Evolutionary conservation across 2,113 vertebrate species (phyloP).

Genomic region (Pollachius pollachius): DNA sequence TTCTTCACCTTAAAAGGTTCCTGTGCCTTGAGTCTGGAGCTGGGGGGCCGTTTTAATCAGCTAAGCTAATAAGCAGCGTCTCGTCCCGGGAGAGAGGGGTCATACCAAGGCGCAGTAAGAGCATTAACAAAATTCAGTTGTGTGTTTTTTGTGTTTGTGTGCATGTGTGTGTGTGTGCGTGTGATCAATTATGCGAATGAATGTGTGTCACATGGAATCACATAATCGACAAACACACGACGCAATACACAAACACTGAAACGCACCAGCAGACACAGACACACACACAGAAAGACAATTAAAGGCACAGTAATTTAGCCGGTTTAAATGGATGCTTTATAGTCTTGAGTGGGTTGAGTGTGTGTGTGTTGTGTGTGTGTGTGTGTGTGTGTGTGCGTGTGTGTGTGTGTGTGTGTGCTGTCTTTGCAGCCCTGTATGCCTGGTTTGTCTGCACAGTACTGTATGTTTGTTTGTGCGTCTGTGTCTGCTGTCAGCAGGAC

Average conservation of each 20-base stretch:
- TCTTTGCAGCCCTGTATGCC: not conserved
- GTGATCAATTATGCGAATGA: not conserved
- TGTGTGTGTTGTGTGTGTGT: slow-evolving; percentile 6
- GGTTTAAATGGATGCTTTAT: too few relatives aligned
- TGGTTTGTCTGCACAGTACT: not conserved
- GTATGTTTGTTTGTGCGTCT: not conserved
- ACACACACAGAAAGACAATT: too few relatives aligned
- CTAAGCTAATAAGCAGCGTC: slow-evolving; percentile 38
- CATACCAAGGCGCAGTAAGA: slow-evolving; percentile 47
- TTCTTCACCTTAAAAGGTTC: too few relatives aligned
- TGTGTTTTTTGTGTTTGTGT: slow-evolving; percentile 8
- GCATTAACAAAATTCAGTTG: slow-evolving; percentile 57
- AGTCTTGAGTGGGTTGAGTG: not conserved
- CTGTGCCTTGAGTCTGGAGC: too few relatives aligned
- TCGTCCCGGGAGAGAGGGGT: slow-evolving; percentile 34
- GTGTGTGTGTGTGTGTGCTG: not conserved
- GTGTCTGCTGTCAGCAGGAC: too few relatives aligned
- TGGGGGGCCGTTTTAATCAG: not conserved
- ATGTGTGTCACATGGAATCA: too few relatives aligned
- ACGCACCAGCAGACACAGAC: too few relatives aligned
- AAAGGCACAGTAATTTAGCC: too few relatives aligned
- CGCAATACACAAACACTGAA: too few relatives aligned
- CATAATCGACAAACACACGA: too few relatives aligned
- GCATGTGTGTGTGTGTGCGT: slow-evolving; percentile 2
- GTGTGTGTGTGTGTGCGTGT: slow-evolving; percentile 1